A percentile compares a stretch with the other conserved stretches of the same genome.
phyloP scores from a whole-genome alignment of 92 coral and sea anemone genomes.

The Heliopora coerulea region DNA sequence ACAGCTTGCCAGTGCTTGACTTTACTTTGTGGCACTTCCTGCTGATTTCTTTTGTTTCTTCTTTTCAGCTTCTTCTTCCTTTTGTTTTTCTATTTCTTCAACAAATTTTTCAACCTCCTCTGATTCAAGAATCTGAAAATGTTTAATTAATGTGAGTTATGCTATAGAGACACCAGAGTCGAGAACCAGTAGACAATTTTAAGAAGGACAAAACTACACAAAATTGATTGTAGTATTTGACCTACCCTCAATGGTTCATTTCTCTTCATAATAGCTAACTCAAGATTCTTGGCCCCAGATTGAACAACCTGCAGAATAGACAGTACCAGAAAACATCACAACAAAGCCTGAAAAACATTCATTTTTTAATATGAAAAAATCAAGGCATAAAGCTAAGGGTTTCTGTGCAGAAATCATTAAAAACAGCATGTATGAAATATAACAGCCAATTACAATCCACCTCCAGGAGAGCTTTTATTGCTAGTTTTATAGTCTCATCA shows the following conservation, averaged over 20 bases:
- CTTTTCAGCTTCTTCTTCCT: slow-evolving; percentile 94
- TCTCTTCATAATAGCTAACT: slow-evolving; percentile 91
- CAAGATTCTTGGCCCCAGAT: slow-evolving; percentile 95
- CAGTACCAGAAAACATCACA: not conserved
- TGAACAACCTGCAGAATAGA: slow-evolving; percentile 76
- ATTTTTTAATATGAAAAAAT: too few species aligned
- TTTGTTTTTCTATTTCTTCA: slow-evolving; percentile 92
- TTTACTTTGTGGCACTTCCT: slow-evolving; percentile 47
- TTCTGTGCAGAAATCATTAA: too few species aligned
- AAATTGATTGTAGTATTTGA: too few species aligned
- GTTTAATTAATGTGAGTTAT: too few species aligned
- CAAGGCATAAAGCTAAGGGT: too few species aligned
- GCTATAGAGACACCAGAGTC: too few species aligned
- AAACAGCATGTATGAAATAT: too few species aligned
- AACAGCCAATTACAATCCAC: too few species aligned
- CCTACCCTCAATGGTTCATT: slow-evolving; percentile 87
- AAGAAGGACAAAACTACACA: too few species aligned
- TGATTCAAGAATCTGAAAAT: slow-evolving; percentile 78
- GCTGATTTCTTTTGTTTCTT: slow-evolving; percentile 84
- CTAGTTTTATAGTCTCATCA: slow-evolving; percentile 90
- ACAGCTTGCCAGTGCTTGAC: too few species aligned
- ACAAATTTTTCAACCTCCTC: slow-evolving; percentile 89
- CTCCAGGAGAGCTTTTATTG: slow-evolving; percentile 92
- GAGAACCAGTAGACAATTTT: too few species aligned
- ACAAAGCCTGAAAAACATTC: too few species aligned